Evolutionary conservation across 2,888 invertebrate species (phyloP).

Genomic region (Pollenia angustigena): DNA sequence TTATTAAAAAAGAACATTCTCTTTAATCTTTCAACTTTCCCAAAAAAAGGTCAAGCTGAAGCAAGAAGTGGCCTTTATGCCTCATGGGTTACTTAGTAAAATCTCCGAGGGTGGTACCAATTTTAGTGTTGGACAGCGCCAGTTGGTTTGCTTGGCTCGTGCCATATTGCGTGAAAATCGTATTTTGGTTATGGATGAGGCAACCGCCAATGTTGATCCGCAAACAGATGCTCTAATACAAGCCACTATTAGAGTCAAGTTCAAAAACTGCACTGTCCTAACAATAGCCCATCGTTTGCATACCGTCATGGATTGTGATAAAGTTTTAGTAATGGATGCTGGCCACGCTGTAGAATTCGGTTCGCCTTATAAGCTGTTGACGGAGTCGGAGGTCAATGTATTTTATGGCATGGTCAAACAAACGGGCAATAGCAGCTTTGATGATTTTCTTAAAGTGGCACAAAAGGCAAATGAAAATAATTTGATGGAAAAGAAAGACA

Average conservation of each 20-base stretch:
- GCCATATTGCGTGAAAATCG: constrained; percentile 93
- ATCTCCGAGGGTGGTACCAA: constrained; percentile 92
- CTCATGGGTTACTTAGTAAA: constrained; percentile 88
- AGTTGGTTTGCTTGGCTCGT: constrained; percentile 94
- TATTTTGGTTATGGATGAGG: constrained; percentile 95
- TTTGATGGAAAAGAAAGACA: constrained; percentile 32
- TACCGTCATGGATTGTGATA: constrained; percentile 89
- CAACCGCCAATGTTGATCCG: constrained; percentile 97
- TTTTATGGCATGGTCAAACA: constrained; percentile 87
- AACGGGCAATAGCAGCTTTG: constrained; percentile 88
- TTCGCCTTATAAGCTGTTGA: constrained; percentile 86
- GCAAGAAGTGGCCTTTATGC: constrained; percentile 87
- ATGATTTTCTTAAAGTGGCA: constrained; percentile 87
- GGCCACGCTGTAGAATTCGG: constrained; percentile 89
- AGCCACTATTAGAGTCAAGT: constrained; percentile 90
- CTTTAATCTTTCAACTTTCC: too few relatives aligned
- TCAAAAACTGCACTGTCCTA: constrained; percentile 92
- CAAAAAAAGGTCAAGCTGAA: constrained; percentile 85
- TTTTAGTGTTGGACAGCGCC: constrained; percentile 96
- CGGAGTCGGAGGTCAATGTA: constrained; percentile 84
- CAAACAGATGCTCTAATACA: constrained; percentile 94
- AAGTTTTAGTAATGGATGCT: constrained; percentile 88
- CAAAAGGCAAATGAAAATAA: constrained; percentile 83
- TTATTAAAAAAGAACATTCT: too few relatives aligned
- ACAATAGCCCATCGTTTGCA: constrained; percentile 95